Conservation (phyloP, 2,888 invertebrate species). For the Eupithecia tripunctaria region DNA sequence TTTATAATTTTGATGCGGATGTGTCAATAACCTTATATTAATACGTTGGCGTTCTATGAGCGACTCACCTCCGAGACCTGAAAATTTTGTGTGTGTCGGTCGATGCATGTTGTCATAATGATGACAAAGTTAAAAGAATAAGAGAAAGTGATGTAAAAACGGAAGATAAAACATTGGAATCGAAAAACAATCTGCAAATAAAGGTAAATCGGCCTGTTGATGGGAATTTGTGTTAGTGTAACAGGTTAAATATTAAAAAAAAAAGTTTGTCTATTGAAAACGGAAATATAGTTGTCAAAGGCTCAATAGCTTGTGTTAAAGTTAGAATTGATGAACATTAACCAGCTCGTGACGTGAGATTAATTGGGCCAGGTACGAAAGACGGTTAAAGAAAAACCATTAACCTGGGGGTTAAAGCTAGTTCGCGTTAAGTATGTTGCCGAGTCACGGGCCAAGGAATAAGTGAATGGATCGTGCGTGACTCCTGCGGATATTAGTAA, state of each 20-base stretch:
- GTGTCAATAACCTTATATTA: constrained; percentile 38
- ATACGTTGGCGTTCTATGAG: constrained; percentile 31
- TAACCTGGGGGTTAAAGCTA: constrained; percentile 14
- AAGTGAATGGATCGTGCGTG: constrained; percentile 47
- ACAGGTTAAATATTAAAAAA: constrained; percentile 50
- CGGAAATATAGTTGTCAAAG: constrained; percentile 15
- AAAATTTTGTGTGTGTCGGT: constrained; percentile 47
- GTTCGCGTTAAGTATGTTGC: constrained; percentile 24
- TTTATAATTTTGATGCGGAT: constrained; percentile 46
- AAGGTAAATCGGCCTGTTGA: constrained; percentile 68
- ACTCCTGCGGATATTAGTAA: constrained; percentile 67
- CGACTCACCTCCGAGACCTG: constrained; percentile 64
- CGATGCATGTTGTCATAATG: constrained; percentile 38
- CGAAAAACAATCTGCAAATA: constrained; percentile 54
- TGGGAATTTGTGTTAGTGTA: constrained; percentile 83
- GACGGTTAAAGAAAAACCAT: constrained; percentile 23
- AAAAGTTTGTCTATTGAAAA: constrained; percentile 9
- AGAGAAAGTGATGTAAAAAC: constrained; percentile 56
- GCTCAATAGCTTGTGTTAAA: neutral
- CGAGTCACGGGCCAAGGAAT: constrained; percentile 31
- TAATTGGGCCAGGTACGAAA: constrained; percentile 18
- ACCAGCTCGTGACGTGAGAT: constrained; percentile 8
- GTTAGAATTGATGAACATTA: constrained; percentile 20
- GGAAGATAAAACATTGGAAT: constrained; percentile 56
- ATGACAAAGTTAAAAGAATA: constrained; percentile 53